These are phyloP conservation scores for Caenorhabditis inopinata DNA, from an alignment of 1,140 invertebrate genomes.

Conservation along the genomic window DNA sequence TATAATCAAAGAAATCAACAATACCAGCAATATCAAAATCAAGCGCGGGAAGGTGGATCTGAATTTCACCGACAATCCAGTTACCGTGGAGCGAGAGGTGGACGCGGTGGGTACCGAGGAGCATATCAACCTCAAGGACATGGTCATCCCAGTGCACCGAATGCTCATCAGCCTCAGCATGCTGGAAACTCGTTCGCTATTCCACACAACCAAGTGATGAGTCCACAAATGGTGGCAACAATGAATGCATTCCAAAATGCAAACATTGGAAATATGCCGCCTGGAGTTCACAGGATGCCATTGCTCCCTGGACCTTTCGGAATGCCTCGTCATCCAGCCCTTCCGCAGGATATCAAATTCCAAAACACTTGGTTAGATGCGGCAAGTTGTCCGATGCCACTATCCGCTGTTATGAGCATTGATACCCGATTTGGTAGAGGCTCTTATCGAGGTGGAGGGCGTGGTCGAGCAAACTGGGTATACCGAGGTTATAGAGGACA, in stretches of 20 bases:
- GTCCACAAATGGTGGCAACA: not conserved
- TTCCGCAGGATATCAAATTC: not conserved
- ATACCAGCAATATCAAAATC: not conserved
- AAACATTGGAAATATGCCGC: not conserved
- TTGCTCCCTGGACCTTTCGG: not conserved
- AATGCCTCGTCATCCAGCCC: not conserved
- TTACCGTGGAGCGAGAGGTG: not conserved
- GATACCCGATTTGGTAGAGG: not conserved
- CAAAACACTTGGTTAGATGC: conserved; percentile 9
- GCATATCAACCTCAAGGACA: not conserved
- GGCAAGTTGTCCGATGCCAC: not conserved
- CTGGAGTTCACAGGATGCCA: not conserved
- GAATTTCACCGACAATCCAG: not conserved
- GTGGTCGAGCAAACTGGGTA: too few relatives aligned
- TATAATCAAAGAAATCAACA: not conserved
- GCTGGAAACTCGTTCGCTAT: not conserved
- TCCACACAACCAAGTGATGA: not conserved
- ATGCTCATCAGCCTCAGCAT: not conserved
- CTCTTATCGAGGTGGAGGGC: not conserved
- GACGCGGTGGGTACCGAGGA: not conserved
- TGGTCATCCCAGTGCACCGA: not conserved
- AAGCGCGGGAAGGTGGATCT: too few relatives aligned
- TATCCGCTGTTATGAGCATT: not conserved
- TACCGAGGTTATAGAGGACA: too few relatives aligned
- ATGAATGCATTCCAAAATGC: not conserved